Conservation (phyloP, 2,797 vertebrate species). For the Diplodus sargus region DNA sequence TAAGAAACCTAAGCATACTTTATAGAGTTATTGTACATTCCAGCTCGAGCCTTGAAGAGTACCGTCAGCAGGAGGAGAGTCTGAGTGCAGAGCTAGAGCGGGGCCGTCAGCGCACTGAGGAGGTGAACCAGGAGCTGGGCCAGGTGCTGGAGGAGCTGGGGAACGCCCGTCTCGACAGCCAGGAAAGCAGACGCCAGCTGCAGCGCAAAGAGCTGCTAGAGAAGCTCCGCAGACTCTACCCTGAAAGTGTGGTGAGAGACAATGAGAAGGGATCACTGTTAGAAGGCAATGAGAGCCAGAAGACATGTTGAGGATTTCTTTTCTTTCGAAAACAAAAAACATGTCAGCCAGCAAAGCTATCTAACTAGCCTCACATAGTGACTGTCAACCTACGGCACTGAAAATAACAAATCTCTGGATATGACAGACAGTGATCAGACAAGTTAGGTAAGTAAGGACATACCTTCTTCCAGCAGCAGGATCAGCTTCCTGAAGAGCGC, state of each 20-base stretch:
- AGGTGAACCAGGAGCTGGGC: conserved; percentile 88
- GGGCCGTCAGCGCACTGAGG: conserved; percentile 76
- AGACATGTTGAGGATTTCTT: background rate
- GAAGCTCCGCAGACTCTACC: conserved; percentile 88
- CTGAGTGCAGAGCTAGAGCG: conserved; percentile 84
- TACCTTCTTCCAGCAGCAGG: no score
- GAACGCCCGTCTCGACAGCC: conserved; percentile 88
- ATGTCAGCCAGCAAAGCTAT: background rate
- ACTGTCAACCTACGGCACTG: background rate
- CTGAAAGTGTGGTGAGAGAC: conserved; percentile 88
- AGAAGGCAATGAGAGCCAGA: background rate
- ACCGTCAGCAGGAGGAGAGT: conserved; percentile 79
- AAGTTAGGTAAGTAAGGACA: no score
- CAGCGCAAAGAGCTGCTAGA: conserved; percentile 89
- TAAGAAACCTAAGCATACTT: background rate
- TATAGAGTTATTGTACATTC: background rate
- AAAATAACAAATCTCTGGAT: background rate
- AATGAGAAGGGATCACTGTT: background rate
- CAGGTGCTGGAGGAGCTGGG: conserved; percentile 85
- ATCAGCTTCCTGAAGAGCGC: no score
- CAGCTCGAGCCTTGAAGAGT: conserved; percentile 86
- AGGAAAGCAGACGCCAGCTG: conserved; percentile 88
- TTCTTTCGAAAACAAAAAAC: background rate
- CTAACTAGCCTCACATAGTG: background rate
- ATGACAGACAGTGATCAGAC: no score